Conservation (phyloP, 2,797 vertebrate genomes). For the Premnoplex brunnescens region DNA sequence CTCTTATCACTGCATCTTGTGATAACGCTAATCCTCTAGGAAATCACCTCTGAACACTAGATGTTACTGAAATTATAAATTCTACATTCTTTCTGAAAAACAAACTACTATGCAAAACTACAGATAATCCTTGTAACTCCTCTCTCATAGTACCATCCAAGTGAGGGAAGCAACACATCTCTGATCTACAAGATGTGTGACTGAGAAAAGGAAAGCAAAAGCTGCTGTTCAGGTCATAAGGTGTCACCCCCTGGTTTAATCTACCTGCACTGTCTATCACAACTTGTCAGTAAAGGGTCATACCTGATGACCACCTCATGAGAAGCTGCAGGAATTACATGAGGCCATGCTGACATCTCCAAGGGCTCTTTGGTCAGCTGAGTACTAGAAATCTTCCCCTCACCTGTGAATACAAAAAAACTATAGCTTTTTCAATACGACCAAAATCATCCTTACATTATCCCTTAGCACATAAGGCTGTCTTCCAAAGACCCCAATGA, state of each 20-base stretch:
- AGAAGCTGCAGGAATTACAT: conserved; percentile 7
- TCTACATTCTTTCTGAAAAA: not conserved
- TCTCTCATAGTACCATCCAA: not conserved
- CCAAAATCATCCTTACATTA: not conserved
- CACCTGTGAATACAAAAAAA: conserved; percentile 34
- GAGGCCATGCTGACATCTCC: conserved; percentile 43
- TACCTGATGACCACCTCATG: conserved; percentile 56
- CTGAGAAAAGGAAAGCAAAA: not conserved
- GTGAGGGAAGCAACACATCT: not conserved
- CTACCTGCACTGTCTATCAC: not conserved
- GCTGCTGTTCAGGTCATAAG: not conserved
- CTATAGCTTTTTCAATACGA: not conserved
- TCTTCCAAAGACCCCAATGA: not conserved
- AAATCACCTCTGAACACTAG: not conserved
- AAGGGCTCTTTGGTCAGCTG: conserved; percentile 38
- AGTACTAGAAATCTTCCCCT: conserved; percentile 48
- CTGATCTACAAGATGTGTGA: fast-evolving
- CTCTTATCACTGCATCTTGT: not conserved
- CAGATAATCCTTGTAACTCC: not conserved
- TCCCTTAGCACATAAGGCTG: not conserved
- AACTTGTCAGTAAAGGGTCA: conserved; percentile 29
- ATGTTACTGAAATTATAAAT: not conserved
- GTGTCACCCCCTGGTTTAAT: not conserved
- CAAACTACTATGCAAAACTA: not conserved
- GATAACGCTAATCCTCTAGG: not conserved